Conservation (phyloP, 2,113 vertebrate genomes). For the Rhizomys pruinosus region DNA sequence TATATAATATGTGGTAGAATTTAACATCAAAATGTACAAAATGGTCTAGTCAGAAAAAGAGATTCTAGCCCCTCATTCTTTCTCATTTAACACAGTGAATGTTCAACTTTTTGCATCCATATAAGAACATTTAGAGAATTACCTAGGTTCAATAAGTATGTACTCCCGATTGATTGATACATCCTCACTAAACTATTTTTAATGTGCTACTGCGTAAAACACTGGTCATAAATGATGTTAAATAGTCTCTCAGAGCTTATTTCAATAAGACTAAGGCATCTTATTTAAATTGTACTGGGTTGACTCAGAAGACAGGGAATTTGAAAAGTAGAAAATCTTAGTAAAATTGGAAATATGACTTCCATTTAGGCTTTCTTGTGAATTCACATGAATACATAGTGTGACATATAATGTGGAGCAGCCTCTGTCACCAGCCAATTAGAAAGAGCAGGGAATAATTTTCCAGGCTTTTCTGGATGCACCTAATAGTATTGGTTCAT, state of each 20-base stretch:
- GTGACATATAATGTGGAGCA: not conserved
- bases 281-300: slow-evolving; percentile 50
- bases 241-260: slow-evolving; percentile 33
- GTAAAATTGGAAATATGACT: slow-evolving; percentile 33
- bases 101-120: not conserved
- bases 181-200: slow-evolving; percentile 14
- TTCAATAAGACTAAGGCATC: not conserved
- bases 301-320: slow-evolving; percentile 15
- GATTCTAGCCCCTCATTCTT: not conserved
- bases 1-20: not conserved
- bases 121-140: not conserved
- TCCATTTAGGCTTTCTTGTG: not conserved
- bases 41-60: not conserved
- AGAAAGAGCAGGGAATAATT: not conserved
- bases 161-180: not conserved
- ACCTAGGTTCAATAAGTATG: not conserved
- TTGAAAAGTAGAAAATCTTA: slow-evolving; percentile 17
- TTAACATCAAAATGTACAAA: not conserved
- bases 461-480: not conserved
- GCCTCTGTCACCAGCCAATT: not conserved
- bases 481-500: not conserved
- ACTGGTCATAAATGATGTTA: not conserved
- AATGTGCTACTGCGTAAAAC: slow-evolving; percentile 23
- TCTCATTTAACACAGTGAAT: not conserved
- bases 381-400: not conserved